A percentile compares a stretch with the other conserved stretches of the same genome.
phyloP scores from a whole-genome alignment of 2,113 vertebrate species.

The Rana temporaria region DNA sequence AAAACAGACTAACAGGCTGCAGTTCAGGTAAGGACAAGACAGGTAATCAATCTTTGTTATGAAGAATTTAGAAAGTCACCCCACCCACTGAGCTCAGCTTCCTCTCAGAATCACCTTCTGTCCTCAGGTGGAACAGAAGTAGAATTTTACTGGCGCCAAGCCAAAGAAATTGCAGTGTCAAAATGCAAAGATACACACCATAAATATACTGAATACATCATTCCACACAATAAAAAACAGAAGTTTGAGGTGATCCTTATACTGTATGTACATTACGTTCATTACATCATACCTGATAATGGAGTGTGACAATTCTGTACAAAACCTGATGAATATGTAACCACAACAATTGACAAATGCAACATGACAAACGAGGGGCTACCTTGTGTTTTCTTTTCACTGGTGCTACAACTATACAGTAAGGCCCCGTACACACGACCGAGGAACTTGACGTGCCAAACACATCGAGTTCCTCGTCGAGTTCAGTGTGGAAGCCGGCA shows the following conservation, averaged over 20 bases:
- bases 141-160: neutral
- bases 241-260: too few relatives aligned
- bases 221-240: neutral
- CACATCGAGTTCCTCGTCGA: too few relatives aligned
- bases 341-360: too few relatives aligned
- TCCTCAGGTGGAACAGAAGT: constrained; percentile 5
- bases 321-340: too few relatives aligned
- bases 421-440: too few relatives aligned
- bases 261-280: neutral
- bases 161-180: constrained; percentile 4
- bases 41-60: constrained; percentile 4
- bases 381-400: too few relatives aligned
- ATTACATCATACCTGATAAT: neutral
- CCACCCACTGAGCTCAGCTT: constrained; percentile 7
- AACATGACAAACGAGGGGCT: too few relatives aligned
- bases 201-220: neutral
- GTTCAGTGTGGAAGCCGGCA: too few relatives aligned
- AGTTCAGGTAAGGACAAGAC: constrained; percentile 41
- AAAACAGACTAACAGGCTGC: neutral
- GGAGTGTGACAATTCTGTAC: too few relatives aligned
- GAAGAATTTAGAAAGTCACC: neutral
- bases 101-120: constrained; percentile 11
- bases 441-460: too few relatives aligned
- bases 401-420: too few relatives aligned
- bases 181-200: neutral